Evolutionary conservation across 1,140 invertebrate species (phyloP).

Genomic region (Thereuonema tuberculata): DNA sequence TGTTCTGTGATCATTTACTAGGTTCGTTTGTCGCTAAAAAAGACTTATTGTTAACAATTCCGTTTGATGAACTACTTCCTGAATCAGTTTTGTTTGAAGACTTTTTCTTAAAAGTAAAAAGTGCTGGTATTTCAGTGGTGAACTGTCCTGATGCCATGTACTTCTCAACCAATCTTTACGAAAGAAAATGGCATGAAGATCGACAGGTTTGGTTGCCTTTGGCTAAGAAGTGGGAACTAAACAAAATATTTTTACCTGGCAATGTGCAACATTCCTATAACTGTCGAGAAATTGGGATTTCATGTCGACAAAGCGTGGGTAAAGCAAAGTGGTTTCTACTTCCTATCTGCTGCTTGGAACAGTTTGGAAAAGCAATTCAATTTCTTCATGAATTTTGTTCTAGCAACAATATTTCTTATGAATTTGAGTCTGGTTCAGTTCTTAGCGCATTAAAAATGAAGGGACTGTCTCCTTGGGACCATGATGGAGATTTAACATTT

Average conservation of each 20-base stretch:
- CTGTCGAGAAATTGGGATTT: not conserved
- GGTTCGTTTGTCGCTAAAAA: constrained; percentile 24
- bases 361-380: constrained; percentile 8
- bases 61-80: constrained; percentile 11
- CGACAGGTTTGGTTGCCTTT: constrained; percentile 15
- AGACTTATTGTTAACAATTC: constrained; percentile 15
- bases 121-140: not conserved
- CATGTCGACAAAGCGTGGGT: not conserved
- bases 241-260: constrained; percentile 7
- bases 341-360: constrained; percentile 20
- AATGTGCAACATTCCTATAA: constrained; percentile 8
- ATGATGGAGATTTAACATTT: not conserved
- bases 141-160: constrained; percentile 1
- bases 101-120: constrained; percentile 19
- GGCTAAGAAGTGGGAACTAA: constrained; percentile 19
- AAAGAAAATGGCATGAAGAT: not conserved
- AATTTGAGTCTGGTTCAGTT: constrained; percentile 8
- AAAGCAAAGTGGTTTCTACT: not conserved
- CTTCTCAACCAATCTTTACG: constrained; percentile 8
- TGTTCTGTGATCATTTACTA: constrained; percentile 26
- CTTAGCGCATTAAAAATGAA: not conserved
- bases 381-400: constrained; percentile 6
- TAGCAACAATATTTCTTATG: constrained; percentile 18
- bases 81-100: constrained; percentile 11
- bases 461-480: not conserved